Evolutionary conservation across 2,113 vertebrate species (phyloP), one percentile per base, ranked within the genome.

Genomic region (Micronisus gabar): DNA sequence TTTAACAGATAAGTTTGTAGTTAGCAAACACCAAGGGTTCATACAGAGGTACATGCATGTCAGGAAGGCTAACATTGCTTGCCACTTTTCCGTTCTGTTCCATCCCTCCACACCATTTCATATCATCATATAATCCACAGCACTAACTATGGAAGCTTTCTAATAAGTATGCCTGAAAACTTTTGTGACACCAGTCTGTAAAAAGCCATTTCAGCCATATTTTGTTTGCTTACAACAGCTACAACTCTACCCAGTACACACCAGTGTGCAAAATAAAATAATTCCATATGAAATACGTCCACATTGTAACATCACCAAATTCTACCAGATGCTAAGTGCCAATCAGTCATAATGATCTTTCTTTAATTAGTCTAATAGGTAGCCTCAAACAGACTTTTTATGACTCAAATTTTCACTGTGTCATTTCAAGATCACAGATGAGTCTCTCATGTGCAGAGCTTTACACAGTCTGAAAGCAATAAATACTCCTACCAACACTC

Each of bases 41-140:
- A 0, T 40, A 61, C 34, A 84, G 36, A 34, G 15, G 13, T 34
- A 48, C 27, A 13, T 9, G 5, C 19, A 32, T 1, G 0, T 53
- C 45, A 81, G 50, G 63, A 81, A 36, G 32, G 27, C 50, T 25
- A 47, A 38, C 7, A 13, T 9, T 82, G 10, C 34, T 61, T 71
- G 8, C 16, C 7, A 52, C 2, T 36, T 65, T 47, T 86, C 29
- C 32, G 6, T 88, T 88, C 43, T 9, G 13, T 48, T 29, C 34
- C 13, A 50, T 3, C 2, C 9, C 9, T 76, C 36, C 18, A 16
- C 9, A 36, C 13, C 29, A 36, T 72, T 65, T 61, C 40, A 43
- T 32, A 70, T 19, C 32, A n/a, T 15, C 11, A 8, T 67, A 23
- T 8, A 15, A 80, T 27, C 18, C 53, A 41, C 50, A 70, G 13